Percentiles rank a stretch among this genome's conserved stretches.
Conservation (phyloP, 1,140 invertebrate genomes). For the Ostrea edulis region DNA sequence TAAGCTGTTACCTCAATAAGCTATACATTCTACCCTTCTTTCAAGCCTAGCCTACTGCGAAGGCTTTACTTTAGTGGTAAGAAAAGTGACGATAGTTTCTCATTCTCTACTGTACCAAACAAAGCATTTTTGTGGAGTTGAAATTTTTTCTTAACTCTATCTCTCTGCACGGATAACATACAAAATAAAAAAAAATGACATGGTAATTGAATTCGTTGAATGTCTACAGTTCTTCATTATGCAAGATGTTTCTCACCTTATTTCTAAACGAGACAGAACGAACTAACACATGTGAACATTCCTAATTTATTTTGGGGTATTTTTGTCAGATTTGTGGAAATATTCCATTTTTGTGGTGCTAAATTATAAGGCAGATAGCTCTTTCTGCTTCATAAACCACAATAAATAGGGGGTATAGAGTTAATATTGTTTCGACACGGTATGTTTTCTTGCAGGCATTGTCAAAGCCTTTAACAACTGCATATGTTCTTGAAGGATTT, state of each 20-base stretch:
- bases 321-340: neutral
- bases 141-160: neutral
- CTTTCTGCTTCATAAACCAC: slow-evolving; percentile 14
- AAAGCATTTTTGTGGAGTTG: no score
- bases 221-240: neutral
- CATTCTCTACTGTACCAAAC: no score
- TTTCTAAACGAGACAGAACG: neutral
- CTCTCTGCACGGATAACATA: neutral
- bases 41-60: no score
- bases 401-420: slow-evolving; percentile 8
- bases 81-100: no score
- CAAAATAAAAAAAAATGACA: neutral
- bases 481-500: neutral
- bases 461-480: neutral
- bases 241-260: slow-evolving; percentile 19
- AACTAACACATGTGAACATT: neutral
- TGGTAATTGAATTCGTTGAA: neutral
- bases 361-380: slow-evolving; percentile 22
- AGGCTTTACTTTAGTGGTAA: no score
- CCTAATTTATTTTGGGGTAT: neutral
- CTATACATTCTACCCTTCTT: no score
- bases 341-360: neutral
- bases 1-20: no score
- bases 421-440: neutral
- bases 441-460: neutral